phyloP scores from a whole-genome alignment of 2,113 vertebrate species.

The Forbesichthys agassizii region DNA sequence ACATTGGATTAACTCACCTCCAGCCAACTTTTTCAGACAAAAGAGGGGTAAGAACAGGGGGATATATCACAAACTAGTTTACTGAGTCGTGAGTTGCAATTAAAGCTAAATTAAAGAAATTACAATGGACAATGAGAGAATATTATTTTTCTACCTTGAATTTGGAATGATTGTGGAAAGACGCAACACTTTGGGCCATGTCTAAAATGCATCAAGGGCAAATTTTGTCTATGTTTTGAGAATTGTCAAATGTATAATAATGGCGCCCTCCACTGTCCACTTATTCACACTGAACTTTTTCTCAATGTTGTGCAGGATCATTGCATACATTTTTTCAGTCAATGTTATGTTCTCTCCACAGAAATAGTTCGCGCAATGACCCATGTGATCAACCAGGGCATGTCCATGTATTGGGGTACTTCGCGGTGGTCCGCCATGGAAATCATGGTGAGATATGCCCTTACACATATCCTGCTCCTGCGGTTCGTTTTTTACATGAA shows the following conservation, averaged over 20 bases:
- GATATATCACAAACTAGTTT: neutral
- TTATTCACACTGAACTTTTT: constrained; percentile 17
- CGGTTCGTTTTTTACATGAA: neutral
- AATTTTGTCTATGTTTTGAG: neutral
- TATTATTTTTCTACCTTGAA: neutral
- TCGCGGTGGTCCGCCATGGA: constrained; percentile 97
- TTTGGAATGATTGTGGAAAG: neutral
- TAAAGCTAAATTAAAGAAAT: neutral
- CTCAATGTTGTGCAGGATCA: neutral
- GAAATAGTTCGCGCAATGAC: constrained; percentile 97
- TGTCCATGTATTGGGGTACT: constrained; percentile 99
- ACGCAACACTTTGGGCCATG: neutral
- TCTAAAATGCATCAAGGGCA: no score
- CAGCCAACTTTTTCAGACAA: no score
- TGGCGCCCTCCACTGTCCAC: constrained; percentile 44
- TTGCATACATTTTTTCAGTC: neutral
- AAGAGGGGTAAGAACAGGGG: neutral
- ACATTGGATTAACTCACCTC: constrained; percentile 20
- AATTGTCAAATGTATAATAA: constrained; percentile 1
- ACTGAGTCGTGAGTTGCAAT: neutral
- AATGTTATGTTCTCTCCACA: constrained; percentile 54
- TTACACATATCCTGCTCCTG: neutral
- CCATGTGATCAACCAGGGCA: constrained; percentile 93
- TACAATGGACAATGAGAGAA: neutral
- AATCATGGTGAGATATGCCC: constrained; percentile 85